Percentiles rank a stretch among this genome's conserved stretches.
Evolutionary conservation across 2,113 vertebrate species (phyloP).

Genomic region (Strix aluco): DNA sequence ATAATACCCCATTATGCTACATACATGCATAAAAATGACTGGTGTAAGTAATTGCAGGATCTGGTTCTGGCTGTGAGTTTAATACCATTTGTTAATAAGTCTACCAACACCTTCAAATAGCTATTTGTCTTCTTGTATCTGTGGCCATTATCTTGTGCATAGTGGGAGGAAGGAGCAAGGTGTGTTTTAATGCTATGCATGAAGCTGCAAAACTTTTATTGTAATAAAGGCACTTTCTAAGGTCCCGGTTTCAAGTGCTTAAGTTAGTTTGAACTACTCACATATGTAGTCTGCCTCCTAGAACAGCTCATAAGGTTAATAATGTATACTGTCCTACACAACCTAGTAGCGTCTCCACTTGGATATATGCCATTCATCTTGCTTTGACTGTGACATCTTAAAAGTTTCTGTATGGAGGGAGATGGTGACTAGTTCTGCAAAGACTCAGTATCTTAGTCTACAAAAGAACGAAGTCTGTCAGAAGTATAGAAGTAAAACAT

Average conservation of each 20-base stretch:
- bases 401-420: background rate
- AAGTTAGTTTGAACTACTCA: background rate
- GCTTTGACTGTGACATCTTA: background rate
- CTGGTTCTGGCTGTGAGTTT: background rate
- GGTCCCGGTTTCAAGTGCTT: background rate
- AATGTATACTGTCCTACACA: background rate
- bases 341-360: background rate
- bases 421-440: background rate
- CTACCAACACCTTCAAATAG: background rate
- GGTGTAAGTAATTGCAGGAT: background rate
- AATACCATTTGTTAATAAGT: background rate
- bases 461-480: background rate
- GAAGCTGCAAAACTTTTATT: background rate
- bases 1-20: background rate
- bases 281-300: background rate
- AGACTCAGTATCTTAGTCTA: background rate
- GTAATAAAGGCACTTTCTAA: background rate
- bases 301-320: background rate
- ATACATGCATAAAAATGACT: background rate
- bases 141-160: background rate
- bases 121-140: background rate
- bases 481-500: background rate
- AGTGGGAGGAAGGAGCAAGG: background rate
- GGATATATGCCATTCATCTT: background rate
- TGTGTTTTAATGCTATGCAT: background rate